phyloP scores from a whole-genome alignment of 1,140 invertebrate genomes.

The Bathynomus jamesi region DNA sequence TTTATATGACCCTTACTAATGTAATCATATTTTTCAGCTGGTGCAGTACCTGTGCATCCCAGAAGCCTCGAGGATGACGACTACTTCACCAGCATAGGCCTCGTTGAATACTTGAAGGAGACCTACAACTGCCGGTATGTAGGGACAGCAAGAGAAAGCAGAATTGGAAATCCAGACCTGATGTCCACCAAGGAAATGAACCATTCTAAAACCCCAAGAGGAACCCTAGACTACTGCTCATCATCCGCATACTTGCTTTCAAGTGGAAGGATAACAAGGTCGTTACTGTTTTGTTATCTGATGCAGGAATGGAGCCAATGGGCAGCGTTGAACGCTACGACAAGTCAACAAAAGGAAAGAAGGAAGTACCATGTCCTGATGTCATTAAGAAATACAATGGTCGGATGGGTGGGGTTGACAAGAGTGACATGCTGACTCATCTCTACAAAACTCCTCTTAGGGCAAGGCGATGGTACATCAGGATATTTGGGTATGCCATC shows the following conservation, averaged over 20 bases:
- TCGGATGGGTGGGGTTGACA: constrained; percentile 16
- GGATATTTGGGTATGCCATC: constrained; percentile 12
- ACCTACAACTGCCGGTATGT: background rate
- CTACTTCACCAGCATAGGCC: no score
- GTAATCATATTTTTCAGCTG: no score
- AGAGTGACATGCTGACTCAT: constrained; percentile 12
- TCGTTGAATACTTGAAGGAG: background rate
- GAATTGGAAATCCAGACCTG: background rate
- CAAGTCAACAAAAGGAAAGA: constrained; percentile 12
- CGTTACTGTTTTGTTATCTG: no score
- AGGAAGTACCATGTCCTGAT: constrained; percentile 19
- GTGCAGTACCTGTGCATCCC: no score
- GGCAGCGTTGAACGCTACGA: constrained; percentile 27
- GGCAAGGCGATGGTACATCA: constrained; percentile 9
- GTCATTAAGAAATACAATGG: constrained; percentile 19
- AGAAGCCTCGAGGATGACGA: no score
- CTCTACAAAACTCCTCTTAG: constrained; percentile 14
- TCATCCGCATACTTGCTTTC: no score
- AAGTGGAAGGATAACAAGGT: no score
- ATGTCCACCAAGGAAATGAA: background rate
- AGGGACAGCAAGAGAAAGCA: constrained; percentile 5
- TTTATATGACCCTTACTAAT: no score
- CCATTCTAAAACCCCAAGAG: background rate
- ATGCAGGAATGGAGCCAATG: no score
- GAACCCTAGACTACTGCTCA: no score